Evolutionary conservation across 2,113 vertebrate genomes (phyloP), one percentile per base, ranked within the genome.

Genomic region (Tachysurus fulvidraco): DNA sequence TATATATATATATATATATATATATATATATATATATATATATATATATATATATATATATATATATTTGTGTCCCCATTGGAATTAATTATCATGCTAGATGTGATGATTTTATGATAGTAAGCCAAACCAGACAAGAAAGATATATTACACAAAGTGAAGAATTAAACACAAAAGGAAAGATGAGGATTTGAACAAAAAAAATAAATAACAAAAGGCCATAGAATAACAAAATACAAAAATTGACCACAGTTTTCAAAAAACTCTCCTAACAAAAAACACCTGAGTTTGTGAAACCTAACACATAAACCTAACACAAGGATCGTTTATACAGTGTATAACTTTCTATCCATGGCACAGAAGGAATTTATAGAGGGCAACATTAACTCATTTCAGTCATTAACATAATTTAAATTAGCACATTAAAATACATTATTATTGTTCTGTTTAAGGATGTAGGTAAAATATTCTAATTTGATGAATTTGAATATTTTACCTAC

Each of bases 321-420:
- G 78, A 14, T 46, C 3, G n/a, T 10, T 65, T 82, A 17, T 82
- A 81, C 36, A 17, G 59, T 12, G 30, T 46, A 46, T 14, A 2
- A 44, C 41, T 64, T 64, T 25, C 64, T 64, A 64, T 82, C 21
- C 80, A 46, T 25, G 28, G 80, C 59, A 82, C 80, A 28, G 80
- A 5, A 82, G 41, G 80, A 62, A 82, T 65, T 82, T 82, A 82
- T 65, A n/a, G 57, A 44, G 60, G 14, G 30, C 36, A 82, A 65
- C 23, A 23, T 25, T 59, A 60, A 81, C 30, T 60, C 55, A 81
- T 9, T n/a, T 59, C 28, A 44, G 36, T 64, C 23, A 81, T 62
- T n/a, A n/a, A n/a, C n/a, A n/a, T 30, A 7, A 52, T 28, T 25
- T 54, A 52, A 28, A 79, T 30, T 5, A 65, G 6, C 5, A 7